These are phyloP conservation scores for Paracentrotus lividus DNA, from an alignment of 53 echinoderm and acorn worm genomes.

Conservation along the genomic window DNA sequence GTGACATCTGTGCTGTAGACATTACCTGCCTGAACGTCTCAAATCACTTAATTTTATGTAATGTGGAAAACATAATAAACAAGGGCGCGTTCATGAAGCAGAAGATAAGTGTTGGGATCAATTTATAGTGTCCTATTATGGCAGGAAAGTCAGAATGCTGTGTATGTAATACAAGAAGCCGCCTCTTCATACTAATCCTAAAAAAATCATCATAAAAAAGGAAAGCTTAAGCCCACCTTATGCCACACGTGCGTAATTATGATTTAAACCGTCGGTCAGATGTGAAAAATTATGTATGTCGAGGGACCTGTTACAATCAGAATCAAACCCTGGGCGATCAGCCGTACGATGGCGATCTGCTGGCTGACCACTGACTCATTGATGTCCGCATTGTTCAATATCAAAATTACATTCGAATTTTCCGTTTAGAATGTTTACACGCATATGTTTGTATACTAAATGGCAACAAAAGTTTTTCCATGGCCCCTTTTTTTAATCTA, in stretches of 20 bases:
- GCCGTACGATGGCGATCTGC: neutral
- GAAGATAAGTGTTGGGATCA: neutral
- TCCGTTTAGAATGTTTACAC: too few species aligned
- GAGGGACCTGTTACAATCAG: neutral
- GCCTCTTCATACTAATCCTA: neutral
- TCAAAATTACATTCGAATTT: too few species aligned
- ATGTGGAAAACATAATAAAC: slow-evolving; percentile 8
- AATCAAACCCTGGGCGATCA: neutral
- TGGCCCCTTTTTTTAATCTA: too few species aligned
- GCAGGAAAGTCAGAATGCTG: slow-evolving; percentile 18
- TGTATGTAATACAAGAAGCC: neutral
- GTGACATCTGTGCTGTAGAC: neutral
- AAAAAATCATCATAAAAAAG: neutral
- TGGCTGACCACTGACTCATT: too few species aligned
- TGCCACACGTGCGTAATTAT: neutral
- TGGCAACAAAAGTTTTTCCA: too few species aligned
- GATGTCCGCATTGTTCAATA: too few species aligned
- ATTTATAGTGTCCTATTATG: slow-evolving; percentile 5
- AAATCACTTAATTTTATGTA: slow-evolving; percentile 16
- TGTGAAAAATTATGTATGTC: neutral
- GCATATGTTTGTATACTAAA: too few species aligned
- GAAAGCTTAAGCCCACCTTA: neutral
- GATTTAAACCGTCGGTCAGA: neutral
- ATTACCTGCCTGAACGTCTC: neutral
- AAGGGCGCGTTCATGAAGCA: neutral